Base-by-base conservation (phyloP, 2,797 vertebrate species). In the Crenuchus spilurus region DNA sequence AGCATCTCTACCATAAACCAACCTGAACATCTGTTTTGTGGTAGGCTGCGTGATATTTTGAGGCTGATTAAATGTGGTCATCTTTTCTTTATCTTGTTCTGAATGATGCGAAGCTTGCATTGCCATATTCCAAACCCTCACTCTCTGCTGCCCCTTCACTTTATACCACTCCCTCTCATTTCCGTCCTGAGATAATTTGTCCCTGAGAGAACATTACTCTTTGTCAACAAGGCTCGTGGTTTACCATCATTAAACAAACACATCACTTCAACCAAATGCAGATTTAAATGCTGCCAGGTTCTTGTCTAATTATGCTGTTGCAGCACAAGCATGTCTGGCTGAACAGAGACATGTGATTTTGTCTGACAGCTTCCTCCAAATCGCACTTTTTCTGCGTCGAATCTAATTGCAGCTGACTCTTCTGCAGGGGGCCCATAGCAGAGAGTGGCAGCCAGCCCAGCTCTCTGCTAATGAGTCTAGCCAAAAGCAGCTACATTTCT, bases 341-440 rank as follows among this genome's bases (percentile, higher is more conserved):
- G 67, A 64, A 70, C 58, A 57, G 30, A 64, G 66, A 48, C 41
- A 64, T 44, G 58, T 75, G 55, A 52, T 63, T 75, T 52, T 46
- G 28, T 74, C 60, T 70, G 64, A 75, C 65, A 62, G 80, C 46
- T 54, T 52, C 71, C 35, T 73, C 49, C 30, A 63, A 57, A 76
- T 81, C 65, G 22, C 31, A 65, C 67, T 68, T 66, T 37, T 28
- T 70, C 76, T 58, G 62, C 13, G 6, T 64, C 14, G 49, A 63
- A 46, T 55, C 58, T 76, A 70, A 76, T 64, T 70, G 74, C 48
- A 64, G 58, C 67, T 35, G 51, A 76, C 74, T 70, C 48, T 70
- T 64, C 49, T 55, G 51, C 66, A 63, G 62, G 24, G 72, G 54
- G 31, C 60, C 49, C 48, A 42, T 51, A 2, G 31, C n/a, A 24